A percentile compares a stretch with the other conserved stretches of the same genome.
Conservation (phyloP, 1,140 invertebrate genomes). For the Drosophila subobscura region DNA sequence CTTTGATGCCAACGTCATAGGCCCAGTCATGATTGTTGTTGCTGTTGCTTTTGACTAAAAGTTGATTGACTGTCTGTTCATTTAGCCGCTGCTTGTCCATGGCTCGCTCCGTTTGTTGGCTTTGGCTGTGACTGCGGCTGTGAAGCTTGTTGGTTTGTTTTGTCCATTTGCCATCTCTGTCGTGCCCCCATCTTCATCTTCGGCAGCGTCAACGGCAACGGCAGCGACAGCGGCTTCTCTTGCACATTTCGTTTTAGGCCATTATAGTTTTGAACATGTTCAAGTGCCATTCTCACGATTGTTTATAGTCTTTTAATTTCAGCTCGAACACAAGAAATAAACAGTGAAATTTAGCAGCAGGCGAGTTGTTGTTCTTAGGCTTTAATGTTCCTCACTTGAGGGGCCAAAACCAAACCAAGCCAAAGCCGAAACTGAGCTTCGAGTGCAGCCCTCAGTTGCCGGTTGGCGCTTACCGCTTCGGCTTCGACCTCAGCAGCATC, state of each 20-base stretch:
- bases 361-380: slow-evolving; percentile 53
- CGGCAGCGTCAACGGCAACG: slow-evolving; percentile 9
- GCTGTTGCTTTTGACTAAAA: slow-evolving; percentile 65
- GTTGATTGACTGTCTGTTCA: slow-evolving; percentile 81
- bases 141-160: slow-evolving; percentile 52
- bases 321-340: slow-evolving; percentile 75
- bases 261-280: slow-evolving; percentile 82
- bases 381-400: slow-evolving; percentile 56
- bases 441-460: slow-evolving; percentile 14
- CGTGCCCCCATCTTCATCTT: slow-evolving; percentile 3
- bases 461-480: slow-evolving; percentile 23
- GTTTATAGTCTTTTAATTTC: slow-evolving; percentile 82
- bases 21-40: slow-evolving; percentile 34
- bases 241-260: slow-evolving; percentile 79
- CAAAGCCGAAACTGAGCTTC: slow-evolving; percentile 10
- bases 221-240: slow-evolving; percentile 51
- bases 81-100: slow-evolving; percentile 74
- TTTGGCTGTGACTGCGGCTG: slow-evolving; percentile 35
- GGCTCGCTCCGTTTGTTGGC: slow-evolving; percentile 70
- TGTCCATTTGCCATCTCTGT: slow-evolving; percentile 35
- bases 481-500: not conserved
- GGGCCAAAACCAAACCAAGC: slow-evolving; percentile 23
- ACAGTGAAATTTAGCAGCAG: slow-evolving; percentile 79
- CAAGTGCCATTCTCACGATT: slow-evolving; percentile 82
- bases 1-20: slow-evolving; percentile 65